These are phyloP conservation scores for Leptopilina boulardi DNA, from an alignment of 1,140 invertebrate species.

Conservation along the genomic window DNA sequence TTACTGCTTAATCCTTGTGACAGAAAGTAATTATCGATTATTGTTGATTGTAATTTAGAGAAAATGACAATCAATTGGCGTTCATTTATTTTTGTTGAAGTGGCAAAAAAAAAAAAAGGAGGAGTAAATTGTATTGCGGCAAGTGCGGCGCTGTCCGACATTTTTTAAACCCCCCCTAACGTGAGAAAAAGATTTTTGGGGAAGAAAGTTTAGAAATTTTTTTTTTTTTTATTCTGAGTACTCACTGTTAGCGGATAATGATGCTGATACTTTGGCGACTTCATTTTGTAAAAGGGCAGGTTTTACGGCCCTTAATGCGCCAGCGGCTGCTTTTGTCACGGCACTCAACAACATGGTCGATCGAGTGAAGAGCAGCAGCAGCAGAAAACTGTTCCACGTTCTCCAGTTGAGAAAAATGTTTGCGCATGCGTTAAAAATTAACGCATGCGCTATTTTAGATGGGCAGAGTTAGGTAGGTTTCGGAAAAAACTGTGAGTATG, in stretches of 20 bases:
- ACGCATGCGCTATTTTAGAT: background rate
- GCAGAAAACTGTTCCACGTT: slow-evolving; percentile 50
- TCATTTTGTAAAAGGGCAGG: slow-evolving; percentile 77
- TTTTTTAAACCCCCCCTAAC: background rate
- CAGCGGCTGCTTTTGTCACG: slow-evolving; percentile 78
- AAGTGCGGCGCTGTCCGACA: slow-evolving; percentile 32
- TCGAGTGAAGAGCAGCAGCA: slow-evolving; percentile 66
- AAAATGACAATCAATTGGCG: background rate
- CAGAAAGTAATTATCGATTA: background rate
- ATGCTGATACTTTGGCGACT: slow-evolving; percentile 76
- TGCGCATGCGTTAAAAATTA: background rate
- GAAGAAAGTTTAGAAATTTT: background rate
- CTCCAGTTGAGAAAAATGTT: slow-evolving; percentile 27
- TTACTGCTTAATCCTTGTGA: background rate
- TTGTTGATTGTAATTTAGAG: background rate
- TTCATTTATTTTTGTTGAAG: background rate
- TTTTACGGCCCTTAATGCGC: slow-evolving; percentile 79
- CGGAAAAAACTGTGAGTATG: no score
- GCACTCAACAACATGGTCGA: slow-evolving; percentile 80
- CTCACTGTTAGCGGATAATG: slow-evolving; percentile 79
- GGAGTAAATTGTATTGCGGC: background rate
- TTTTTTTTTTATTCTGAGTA: slow-evolving; percentile 52
- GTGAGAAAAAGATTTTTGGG: background rate
- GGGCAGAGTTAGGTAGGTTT: no score
- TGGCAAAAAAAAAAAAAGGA: background rate